These are phyloP conservation scores for Lates calcarifer DNA, from an alignment of 2,113 vertebrate species.

Conservation along the genomic window DNA sequence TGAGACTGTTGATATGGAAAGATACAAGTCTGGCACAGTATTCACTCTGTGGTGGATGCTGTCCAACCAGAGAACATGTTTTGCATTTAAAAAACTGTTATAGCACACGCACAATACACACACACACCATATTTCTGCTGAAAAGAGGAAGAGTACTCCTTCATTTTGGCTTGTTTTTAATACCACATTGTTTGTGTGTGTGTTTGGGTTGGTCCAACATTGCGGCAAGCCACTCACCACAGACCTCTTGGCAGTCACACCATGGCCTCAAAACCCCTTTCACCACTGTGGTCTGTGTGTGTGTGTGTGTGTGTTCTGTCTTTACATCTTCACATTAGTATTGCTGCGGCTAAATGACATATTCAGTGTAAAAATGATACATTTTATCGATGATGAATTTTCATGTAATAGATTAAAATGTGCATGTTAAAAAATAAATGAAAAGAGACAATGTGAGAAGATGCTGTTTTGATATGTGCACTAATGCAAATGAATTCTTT, in stretches of 20 bases:
- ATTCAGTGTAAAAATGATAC: background rate
- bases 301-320: constrained; percentile 21
- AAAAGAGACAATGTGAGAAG: no score
- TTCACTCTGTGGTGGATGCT: background rate
- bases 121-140: background rate
- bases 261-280: constrained; percentile 34
- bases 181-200: constrained; percentile 46
- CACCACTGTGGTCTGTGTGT: constrained; percentile 37
- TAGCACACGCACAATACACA: background rate
- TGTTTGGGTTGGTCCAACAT: constrained; percentile 34
- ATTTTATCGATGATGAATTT: no score
- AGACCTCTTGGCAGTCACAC: constrained; percentile 55
- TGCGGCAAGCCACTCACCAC: constrained; percentile 62
- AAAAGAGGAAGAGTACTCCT: background rate
- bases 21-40: background rate
- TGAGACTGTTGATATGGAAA: background rate
- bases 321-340: background rate
- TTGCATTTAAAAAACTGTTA: background rate
- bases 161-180: background rate
- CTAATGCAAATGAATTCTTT: no score
- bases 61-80: background rate
- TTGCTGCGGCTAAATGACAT: background rate
- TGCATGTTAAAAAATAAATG: background rate
- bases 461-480: no score
- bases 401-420: background rate